phyloP scores from a whole-genome alignment of 1,140 invertebrate genomes.

The Ips typographus region DNA sequence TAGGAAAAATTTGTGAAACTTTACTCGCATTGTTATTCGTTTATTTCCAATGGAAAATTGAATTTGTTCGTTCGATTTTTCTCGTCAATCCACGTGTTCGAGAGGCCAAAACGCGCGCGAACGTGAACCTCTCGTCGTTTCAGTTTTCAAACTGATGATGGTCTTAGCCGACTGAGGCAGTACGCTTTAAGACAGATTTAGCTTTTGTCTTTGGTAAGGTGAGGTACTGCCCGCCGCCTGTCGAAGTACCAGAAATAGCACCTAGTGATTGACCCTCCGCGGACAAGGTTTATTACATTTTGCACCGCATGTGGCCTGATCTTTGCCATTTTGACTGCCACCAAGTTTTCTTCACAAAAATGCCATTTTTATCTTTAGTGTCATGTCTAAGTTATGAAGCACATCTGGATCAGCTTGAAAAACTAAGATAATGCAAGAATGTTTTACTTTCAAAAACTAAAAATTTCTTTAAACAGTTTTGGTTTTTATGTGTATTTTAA shows the following conservation, averaged over 20 bases:
- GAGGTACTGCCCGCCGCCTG: conserved; percentile 20
- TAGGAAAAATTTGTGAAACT: too few relatives aligned
- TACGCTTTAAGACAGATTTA: conserved; percentile 31
- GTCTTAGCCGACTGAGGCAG: conserved; percentile 8
- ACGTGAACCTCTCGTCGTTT: conserved; percentile 26
- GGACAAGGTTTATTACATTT: background rate
- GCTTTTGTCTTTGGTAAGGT: conserved; percentile 33
- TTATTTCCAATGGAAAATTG: too few relatives aligned
- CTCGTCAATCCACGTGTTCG: conserved; percentile 30
- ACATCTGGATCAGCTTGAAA: too few relatives aligned
- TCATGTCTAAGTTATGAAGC: too few relatives aligned
- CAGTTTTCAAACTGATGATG: conserved; percentile 18
- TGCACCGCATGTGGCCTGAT: background rate
- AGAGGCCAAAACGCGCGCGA: conserved; percentile 11
- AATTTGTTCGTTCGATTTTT: conserved; percentile 2
- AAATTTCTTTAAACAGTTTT: too few relatives aligned
- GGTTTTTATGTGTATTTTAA: too few relatives aligned
- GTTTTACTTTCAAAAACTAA: too few relatives aligned
- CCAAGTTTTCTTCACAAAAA: background rate
- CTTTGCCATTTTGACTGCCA: background rate
- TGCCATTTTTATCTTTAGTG: too few relatives aligned
- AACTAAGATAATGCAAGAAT: too few relatives aligned
- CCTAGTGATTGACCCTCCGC: conserved; percentile 16
- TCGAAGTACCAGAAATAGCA: conserved; percentile 29
- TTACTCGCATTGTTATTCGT: too few relatives aligned